Evolutionary conservation across 2,113 vertebrate species (phyloP), one percentile per base, ranked within the genome.

Genomic region (Phylloscopus trochiloides): DNA sequence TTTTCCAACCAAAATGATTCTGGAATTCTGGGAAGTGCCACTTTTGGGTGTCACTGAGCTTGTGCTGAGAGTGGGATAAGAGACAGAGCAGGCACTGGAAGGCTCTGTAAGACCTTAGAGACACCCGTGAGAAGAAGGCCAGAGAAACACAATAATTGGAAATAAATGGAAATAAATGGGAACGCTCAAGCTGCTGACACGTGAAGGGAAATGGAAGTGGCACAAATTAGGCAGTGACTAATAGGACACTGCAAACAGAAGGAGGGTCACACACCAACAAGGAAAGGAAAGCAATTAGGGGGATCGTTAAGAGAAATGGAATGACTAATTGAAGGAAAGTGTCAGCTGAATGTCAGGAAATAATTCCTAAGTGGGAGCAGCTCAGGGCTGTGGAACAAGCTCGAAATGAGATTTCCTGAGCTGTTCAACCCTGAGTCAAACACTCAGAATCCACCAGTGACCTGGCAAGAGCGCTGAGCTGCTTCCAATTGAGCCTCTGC

Each of bases 311-410:
- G 61, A 94, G 75, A 88, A 96, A 90, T 24, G 48, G 75, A 86
- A 86, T 88, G 51, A 74, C 59, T 96, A 95, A 90, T 83, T 93
- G 88, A 88, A 96, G 85, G 43, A 93, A 97, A 96, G 78, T 77
- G 47, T 76, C 91, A 89, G 32, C 58, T 70, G 55, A 90, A 93
- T 92, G 88, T 80, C 88, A 93, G 94, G 93, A 95, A 97, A 95
- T 48, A 90, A 92, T 92, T 94, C 82, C 55, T 48, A 55, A 72
- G 50, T 52, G 57, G 78, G 57, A 85, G 50, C 58, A 85, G 76
- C 3, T 3, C 17, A 7, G 51, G 79, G 26, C 76, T 72, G 40
- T 76, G 70, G 67, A 86, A 92, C 78, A 76, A 76, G 43, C 32
- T 43, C 2, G 3, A 76, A 96, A 82, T 79, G 40, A 2, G 26